A percentile compares a stretch with the other conserved stretches of the same genome.
Conservation (phyloP, 2,888 invertebrate genomes). For the Tachina grossa region DNA sequence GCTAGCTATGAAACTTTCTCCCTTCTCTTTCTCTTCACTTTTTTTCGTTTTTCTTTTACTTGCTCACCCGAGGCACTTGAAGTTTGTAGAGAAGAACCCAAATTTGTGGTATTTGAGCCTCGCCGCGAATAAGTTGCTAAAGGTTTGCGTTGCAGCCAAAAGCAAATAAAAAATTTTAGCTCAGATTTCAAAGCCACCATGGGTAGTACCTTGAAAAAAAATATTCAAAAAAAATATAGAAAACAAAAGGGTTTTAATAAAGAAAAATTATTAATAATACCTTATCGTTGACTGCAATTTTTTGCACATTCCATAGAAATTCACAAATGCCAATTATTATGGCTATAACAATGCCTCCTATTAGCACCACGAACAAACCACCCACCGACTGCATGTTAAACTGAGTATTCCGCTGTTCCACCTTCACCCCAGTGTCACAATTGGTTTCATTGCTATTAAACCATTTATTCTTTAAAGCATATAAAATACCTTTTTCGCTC, state of each 20-base stretch:
- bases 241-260: neutral
- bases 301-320: constrained; percentile 92
- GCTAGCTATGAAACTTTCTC: constrained; percentile 30
- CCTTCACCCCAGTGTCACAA: constrained; percentile 43
- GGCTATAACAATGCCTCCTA: constrained; percentile 88
- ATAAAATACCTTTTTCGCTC: constrained; percentile 93
- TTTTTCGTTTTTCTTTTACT: constrained; percentile 71
- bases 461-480: constrained; percentile 93
- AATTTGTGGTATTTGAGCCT: constrained; percentile 76
- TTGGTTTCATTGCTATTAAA: constrained; percentile 88
- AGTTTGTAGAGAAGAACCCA: constrained; percentile 73
- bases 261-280: constrained; percentile 81
- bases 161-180: constrained; percentile 75
- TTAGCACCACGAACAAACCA: constrained; percentile 93
- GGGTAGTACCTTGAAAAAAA: constrained; percentile 73
- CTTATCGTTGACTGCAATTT: constrained; percentile 89
- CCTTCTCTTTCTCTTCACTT: constrained; percentile 63
- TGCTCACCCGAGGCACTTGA: constrained; percentile 69
- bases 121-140: constrained; percentile 74
- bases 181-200: constrained; percentile 76
- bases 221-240: neutral
- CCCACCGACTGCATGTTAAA: constrained; percentile 85
- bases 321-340: constrained; percentile 90
- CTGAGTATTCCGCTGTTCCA: constrained; percentile 19
- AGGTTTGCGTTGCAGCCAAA: constrained; percentile 77